Evolutionary conservation across 1,140 invertebrate species (phyloP).

Genomic region (Ericerus pela): DNA sequence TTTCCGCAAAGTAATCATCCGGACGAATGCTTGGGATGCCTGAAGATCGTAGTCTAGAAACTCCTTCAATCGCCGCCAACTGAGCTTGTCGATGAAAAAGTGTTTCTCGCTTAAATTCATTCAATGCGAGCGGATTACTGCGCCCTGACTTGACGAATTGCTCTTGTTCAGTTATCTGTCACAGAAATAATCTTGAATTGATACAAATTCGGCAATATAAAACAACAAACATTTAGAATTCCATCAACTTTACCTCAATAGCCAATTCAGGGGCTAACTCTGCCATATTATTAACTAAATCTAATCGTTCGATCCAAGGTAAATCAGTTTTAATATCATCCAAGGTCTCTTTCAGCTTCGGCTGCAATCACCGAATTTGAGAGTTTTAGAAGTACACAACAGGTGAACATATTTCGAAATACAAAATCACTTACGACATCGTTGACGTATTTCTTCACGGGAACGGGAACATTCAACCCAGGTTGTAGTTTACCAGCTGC

Average conservation of each 20-base stretch:
- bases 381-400: not conserved
- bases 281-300: conserved; percentile 56
- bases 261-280: conserved; percentile 67
- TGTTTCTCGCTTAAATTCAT: conserved; percentile 87
- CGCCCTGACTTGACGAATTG: conserved; percentile 38
- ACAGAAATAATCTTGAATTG: not conserved
- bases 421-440: conserved; percentile 40
- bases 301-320: conserved; percentile 73
- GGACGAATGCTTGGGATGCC: conserved; percentile 67
- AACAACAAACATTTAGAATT: not conserved
- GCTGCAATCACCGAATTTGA: conserved; percentile 32
- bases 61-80: conserved; percentile 59
- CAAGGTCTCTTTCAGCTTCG: conserved; percentile 51
- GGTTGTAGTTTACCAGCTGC: conserved; percentile 62
- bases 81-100: conserved; percentile 86
- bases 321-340: conserved; percentile 53
- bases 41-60: conserved; percentile 56
- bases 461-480: conserved; percentile 55
- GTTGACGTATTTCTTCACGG: conserved; percentile 44
- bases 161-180: conserved; percentile 46
- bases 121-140: conserved; percentile 54
- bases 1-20: conserved; percentile 96
- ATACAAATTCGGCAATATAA: not conserved
- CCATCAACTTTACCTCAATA: conserved; percentile 39
- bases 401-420: not conserved